phyloP scores from a whole-genome alignment of 2,113 vertebrate genomes.

The Coptodon bakossiorum region DNA sequence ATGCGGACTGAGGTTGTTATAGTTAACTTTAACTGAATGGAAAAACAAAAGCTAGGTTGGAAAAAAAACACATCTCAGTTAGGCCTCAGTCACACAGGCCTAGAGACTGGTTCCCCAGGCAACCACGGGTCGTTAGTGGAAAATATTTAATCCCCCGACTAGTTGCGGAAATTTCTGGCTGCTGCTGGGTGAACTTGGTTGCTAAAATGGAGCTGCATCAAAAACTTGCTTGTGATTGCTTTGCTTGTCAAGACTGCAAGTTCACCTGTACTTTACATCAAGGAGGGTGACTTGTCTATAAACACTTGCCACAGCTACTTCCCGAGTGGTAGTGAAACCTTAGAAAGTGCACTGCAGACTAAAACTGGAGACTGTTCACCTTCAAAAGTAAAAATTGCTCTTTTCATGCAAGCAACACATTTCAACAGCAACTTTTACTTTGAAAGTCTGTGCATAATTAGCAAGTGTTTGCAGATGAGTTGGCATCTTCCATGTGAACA shows the following conservation, averaged over 20 bases:
- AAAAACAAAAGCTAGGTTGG: not conserved
- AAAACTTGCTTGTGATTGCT: not conserved
- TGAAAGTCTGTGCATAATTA: not conserved
- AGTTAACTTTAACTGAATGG: not conserved
- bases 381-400: not conserved
- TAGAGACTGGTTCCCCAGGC: not conserved
- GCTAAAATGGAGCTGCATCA: not conserved
- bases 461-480: not conserved
- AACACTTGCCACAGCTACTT: not conserved
- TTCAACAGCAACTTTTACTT: not conserved
- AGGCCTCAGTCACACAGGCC: not conserved
- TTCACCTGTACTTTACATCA: not conserved
- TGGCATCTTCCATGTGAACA: not conserved
- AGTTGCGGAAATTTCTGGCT: rapidly evolving
- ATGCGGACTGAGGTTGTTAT: not conserved
- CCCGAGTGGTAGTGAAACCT: not conserved
- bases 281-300: not conserved
- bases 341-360: not conserved
- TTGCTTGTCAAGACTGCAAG: not conserved
- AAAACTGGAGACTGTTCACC: not conserved
- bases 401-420: not conserved
- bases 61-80: not conserved
- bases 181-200: not conserved
- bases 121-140: not conserved
- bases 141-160: not conserved